Evolutionary conservation across 2,888 invertebrate genomes (phyloP), one percentile per base, ranked within the genome.

Genomic region (Tortricodes alternella): DNA sequence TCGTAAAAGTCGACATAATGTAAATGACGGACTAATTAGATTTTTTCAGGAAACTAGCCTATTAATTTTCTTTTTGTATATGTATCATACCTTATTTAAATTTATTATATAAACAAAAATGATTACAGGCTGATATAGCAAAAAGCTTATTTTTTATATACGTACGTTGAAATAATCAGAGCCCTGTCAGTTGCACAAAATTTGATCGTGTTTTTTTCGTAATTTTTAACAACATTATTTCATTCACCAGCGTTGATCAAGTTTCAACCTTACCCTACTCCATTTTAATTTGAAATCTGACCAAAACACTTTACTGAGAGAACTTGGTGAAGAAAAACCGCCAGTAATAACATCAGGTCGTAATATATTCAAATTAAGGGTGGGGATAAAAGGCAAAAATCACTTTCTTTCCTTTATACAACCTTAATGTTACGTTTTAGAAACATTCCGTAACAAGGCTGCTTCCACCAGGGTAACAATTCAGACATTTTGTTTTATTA

Each of bases 301-400:
- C 8, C 18, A 13, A 15, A 3, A 44, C 18, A 29, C 18, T 44
- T 24, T 24, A 41, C 13, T 7, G 11, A 48, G 41, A 8, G 35
- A 19, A 19, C 41, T 21, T 43, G 21, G 35, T 41, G 19, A 43
- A 53, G 46, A 29, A 46, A 57, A 52, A 46, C 34, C 46, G 39
- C 38, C 52, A 38, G 13, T 46, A 46, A 52, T 46, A 57, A 57
- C n/a, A n/a, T 57, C 57, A 41, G 46, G 52, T 52, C 57, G 51
- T 52, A 57, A 57, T 57, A 27, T 51, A 57, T 57, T 46, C 52
- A 57, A 57, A 57, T 57, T 57, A 57, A 51, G 51, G 50, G 38
- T 35, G 27, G 46, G 56, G 51, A 57, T 57, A 57, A 51, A 46
- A 24, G 46, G 46, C 51, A 52, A 35, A 51, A 57, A 46, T 57